Conservation (phyloP, 37 sponge, comb jelly and placozoan species). For the Cladorhizidae sp. region DNA sequence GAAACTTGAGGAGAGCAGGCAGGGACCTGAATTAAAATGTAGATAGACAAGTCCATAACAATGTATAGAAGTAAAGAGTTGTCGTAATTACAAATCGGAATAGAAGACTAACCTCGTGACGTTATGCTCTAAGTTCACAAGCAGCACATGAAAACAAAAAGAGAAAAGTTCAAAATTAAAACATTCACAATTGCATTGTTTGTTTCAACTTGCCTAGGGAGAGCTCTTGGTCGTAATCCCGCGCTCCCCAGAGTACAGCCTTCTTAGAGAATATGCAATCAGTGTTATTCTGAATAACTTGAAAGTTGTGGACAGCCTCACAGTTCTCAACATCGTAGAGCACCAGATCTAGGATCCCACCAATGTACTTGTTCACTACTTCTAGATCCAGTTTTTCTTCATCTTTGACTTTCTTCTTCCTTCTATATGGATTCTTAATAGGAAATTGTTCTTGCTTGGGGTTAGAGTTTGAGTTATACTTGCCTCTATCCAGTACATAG, state of each 20-base stretch:
- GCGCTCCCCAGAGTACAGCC: slow-evolving; percentile 74
- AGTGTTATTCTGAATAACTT: slow-evolving; percentile 59
- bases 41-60: neutral
- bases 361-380: slow-evolving; percentile 25
- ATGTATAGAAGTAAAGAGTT: neutral
- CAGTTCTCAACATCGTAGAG: slow-evolving; percentile 71
- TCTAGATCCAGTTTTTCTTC: slow-evolving; percentile 40
- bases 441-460: neutral
- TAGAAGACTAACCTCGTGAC: slow-evolving; percentile 18
- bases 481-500: slow-evolving; percentile 53
- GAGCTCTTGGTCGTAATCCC: slow-evolving; percentile 51
- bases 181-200: neutral
- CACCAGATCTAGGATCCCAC: slow-evolving; percentile 59
- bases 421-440: slow-evolving; percentile 38
- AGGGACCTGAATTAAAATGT: slow-evolving; percentile 47
- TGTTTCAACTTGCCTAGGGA: slow-evolving; percentile 21
- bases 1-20: slow-evolving; percentile 72
- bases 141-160: neutral
- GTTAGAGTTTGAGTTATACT: neutral
- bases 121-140: slow-evolving; percentile 8
- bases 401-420: slow-evolving; percentile 28
- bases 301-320: slow-evolving; percentile 65
- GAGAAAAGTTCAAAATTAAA: neutral
- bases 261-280: slow-evolving; percentile 80
- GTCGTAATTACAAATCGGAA: neutral